Evolutionary conservation across 2,113 vertebrate species (phyloP).

Genomic region (Dicaeum eximium): DNA sequence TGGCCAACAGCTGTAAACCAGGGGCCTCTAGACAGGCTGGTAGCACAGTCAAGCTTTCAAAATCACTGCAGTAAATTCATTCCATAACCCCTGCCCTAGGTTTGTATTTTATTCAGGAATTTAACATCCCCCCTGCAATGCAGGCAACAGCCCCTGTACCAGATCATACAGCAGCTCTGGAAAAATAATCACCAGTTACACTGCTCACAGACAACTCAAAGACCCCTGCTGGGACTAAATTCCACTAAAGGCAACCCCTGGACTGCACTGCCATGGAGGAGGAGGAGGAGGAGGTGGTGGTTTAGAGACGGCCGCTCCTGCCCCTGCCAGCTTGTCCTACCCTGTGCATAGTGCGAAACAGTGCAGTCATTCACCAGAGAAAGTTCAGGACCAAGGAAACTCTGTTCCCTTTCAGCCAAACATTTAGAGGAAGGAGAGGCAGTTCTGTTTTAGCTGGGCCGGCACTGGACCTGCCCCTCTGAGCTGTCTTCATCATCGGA

Average conservation of each 20-base stretch:
- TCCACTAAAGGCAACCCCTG: conserved; percentile 56
- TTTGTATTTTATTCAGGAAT: conserved; percentile 67
- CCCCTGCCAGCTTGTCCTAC: conserved; percentile 62
- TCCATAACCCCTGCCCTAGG: conserved; percentile 58
- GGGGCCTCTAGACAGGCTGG: not conserved
- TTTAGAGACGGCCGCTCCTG: conserved; percentile 47
- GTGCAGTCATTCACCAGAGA: conserved; percentile 68
- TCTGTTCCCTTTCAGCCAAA: conserved; percentile 69
- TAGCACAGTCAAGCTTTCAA: conserved; percentile 27
- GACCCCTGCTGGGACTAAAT: conserved; percentile 55
- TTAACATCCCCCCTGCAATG: conserved; percentile 34
- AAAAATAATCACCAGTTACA: conserved; percentile 35
- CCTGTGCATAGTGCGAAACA: conserved; percentile 71
- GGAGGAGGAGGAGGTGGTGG: conserved; percentile 34
- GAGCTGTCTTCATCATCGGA: conserved; percentile 94
- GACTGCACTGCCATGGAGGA: conserved; percentile 61
- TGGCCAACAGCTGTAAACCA: not conserved
- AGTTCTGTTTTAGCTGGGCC: conserved; percentile 86
- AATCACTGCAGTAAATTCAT: conserved; percentile 46
- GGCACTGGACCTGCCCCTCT: conserved; percentile 96
- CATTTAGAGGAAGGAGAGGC: conserved; percentile 59
- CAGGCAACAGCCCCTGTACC: conserved; percentile 28
- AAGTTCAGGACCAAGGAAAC: conserved; percentile 68
- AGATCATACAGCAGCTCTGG: conserved; percentile 44
- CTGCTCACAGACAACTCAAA: conserved; percentile 58